Conservation (phyloP, 2,797 vertebrate species). For the Clarias pachynema region DNA sequence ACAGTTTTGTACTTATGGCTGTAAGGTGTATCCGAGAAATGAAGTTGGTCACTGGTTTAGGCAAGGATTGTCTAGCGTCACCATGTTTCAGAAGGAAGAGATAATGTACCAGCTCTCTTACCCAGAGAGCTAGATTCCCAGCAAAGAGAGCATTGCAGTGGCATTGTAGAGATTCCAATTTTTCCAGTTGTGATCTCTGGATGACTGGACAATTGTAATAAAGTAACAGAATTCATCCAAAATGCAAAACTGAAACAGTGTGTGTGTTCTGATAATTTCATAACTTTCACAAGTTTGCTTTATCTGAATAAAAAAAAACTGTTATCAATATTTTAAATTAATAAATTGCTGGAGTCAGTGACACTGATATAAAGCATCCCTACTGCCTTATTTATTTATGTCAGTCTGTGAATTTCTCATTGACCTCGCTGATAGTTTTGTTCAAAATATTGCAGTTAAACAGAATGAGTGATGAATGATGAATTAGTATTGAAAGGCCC, state of each 20-base stretch:
- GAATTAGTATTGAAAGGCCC: no score
- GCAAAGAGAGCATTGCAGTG: background rate
- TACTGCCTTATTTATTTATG: background rate
- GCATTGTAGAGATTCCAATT: background rate
- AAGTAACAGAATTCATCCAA: background rate
- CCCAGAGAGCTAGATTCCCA: background rate
- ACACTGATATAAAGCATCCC: background rate
- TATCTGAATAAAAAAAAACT: background rate
- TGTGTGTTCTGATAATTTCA: background rate
- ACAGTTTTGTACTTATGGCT: no score
- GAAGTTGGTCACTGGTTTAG: no score
- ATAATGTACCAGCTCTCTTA: no score
- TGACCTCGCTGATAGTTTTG: background rate
- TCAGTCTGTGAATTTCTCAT: background rate
- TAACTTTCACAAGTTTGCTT: background rate
- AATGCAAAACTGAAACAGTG: background rate
- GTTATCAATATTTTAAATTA: background rate
- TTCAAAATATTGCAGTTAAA: no score
- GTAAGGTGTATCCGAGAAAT: no score
- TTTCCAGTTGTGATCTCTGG: background rate
- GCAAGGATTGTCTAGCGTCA: background rate
- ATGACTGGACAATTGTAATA: background rate
- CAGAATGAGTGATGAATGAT: no score
- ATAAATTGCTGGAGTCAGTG: background rate
- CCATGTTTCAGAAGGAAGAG: background rate